phyloP scores from a whole-genome alignment of 2,888 invertebrate species.

The Liposcelis brunnea region DNA sequence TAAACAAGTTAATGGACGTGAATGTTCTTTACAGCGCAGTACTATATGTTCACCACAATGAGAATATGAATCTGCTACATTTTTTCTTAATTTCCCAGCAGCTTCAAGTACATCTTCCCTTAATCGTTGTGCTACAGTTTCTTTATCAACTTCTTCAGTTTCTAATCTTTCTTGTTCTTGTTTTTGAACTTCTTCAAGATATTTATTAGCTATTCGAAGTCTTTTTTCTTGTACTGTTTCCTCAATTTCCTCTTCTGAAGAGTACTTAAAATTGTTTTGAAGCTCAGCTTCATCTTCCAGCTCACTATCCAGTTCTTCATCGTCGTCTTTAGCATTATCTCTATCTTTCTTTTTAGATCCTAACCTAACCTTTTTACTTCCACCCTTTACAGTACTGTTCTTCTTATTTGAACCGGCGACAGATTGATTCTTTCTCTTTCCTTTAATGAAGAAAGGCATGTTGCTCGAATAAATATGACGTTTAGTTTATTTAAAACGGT shows the following conservation, averaged over 20 bases:
- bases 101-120: constrained; percentile 75
- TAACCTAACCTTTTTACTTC: background rate
- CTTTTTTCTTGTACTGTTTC: constrained; percentile 86
- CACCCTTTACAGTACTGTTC: background rate
- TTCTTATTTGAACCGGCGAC: background rate
- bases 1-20: constrained; percentile 59
- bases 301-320: constrained; percentile 26
- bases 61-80: constrained; percentile 48
- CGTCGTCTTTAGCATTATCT: constrained; percentile 16
- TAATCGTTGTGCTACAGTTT: constrained; percentile 53
- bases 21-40: constrained; percentile 61
- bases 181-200: constrained; percentile 68
- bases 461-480: background rate
- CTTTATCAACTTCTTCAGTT: constrained; percentile 41
- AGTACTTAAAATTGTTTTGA: constrained; percentile 18
- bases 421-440: constrained; percentile 1
- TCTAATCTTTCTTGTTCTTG: constrained; percentile 56
- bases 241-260: constrained; percentile 21
- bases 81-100: constrained; percentile 57
- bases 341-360: background rate
- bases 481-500: no score
- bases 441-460: constrained; percentile 7
- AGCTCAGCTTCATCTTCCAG: constrained; percentile 36
- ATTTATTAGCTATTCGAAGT: constrained; percentile 73
- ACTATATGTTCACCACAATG: constrained; percentile 26